phyloP scores from a whole-genome alignment of 2,113 vertebrate species.

The Propithecus coquereli region DNA sequence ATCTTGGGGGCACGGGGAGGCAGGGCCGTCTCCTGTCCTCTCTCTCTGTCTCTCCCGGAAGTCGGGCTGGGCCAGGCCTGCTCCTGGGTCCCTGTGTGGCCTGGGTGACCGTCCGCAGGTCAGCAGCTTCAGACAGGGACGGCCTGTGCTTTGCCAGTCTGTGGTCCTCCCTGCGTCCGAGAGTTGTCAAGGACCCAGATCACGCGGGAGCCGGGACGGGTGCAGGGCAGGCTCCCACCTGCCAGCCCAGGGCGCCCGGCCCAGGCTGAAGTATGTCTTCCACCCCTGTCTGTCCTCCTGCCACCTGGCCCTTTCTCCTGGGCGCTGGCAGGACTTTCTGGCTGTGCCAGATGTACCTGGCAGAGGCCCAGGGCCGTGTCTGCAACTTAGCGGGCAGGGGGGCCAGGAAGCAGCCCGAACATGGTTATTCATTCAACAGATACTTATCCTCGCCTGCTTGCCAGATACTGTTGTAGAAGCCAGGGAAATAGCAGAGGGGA shows the following conservation, averaged over 20 bases:
- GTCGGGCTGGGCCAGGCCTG: neutral
- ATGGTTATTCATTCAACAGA: constrained; percentile 20
- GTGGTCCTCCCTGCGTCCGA: neutral
- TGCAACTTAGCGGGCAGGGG: neutral
- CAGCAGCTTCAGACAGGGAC: neutral
- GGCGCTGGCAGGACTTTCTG: constrained; percentile 35
- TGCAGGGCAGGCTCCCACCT: neutral
- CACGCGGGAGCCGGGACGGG: neutral
- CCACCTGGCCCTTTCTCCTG: constrained; percentile 63
- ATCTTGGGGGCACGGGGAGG: too few relatives aligned
- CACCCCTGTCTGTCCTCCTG: neutral
- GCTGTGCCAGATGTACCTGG: constrained; percentile 63
- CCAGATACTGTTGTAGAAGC: neutral
- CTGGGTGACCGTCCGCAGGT: neutral
- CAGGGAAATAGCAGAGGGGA: neutral
- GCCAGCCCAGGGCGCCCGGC: neutral
- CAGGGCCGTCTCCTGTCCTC: accelerated
- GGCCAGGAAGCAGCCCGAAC: constrained; percentile 30
- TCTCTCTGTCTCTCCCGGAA: neutral
- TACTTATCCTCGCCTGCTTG: neutral
- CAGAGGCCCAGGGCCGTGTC: constrained; percentile 4
- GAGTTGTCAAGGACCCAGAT: neutral
- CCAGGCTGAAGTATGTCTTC: neutral
- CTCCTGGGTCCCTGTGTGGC: neutral
- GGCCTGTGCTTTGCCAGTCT: neutral